Base-by-base conservation (phyloP, 2,113 vertebrate species). In the Condylura cristata region DNA sequence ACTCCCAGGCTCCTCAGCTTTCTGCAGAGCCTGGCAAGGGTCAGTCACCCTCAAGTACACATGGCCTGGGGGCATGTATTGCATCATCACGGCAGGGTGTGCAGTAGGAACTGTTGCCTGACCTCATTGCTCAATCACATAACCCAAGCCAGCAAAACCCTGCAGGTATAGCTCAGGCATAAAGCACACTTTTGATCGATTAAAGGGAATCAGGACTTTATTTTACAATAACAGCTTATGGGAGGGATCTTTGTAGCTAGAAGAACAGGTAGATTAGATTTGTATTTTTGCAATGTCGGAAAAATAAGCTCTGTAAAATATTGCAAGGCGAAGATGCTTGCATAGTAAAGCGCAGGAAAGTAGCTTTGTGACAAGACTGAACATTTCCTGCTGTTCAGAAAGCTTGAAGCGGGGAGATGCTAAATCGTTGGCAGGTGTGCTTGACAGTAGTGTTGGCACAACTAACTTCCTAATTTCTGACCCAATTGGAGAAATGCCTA, bases 401-500 rank as follows among this genome's bases (percentile, higher is more conserved):
- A 90, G 24, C 30, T 5, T 60, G 63, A 79, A 44, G 53, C 1
- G 5, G 65, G 61, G 87, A 93, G 93, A 87, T 8, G 58, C 41
- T 70, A 16, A 85, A 30, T 85, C 1, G 13, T 3, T 26, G 81
- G 58, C 70, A 72, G 74, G 63, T 61, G 90, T 71, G 8, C 46
- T 72, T 96, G 89, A 18, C 78, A 41, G 93, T 0, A 16, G n/a
- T 75, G 91, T 51, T 60, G 34, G 12, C 91, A 90, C 2, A 34
- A 60, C 91, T 16, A 56, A 9, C 78, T 90, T 44, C 95, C 92
- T 32, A 10, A 17, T 95, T 96, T 95, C 92, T 90, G 94, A 74
- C 60, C 63, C 53, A 63, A 58, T 8, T 70, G 72, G 94, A 96
- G 96, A 93, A 75, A 93, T 72, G 44, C 41, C 41, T 89, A 51